Percentiles rank a stretch among this genome's conserved stretches.
These are phyloP conservation scores for Eptatretus burgeri DNA, from an alignment of 2,113 vertebrate species.

Conservation along the genomic window DNA sequence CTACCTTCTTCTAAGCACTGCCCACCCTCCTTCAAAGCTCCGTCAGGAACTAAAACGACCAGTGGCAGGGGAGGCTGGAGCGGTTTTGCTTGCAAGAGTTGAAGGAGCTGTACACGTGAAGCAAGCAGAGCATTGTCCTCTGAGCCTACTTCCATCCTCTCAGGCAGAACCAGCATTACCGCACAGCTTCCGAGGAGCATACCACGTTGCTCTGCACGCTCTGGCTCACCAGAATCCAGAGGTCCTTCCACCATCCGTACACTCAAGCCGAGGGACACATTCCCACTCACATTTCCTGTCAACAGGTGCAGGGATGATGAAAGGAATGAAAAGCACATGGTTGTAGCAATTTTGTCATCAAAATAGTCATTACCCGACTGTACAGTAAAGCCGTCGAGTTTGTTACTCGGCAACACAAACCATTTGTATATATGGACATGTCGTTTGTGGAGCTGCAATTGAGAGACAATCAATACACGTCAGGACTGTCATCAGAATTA, in stretches of 20 bases:
- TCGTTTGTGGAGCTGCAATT: no score
- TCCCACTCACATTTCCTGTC: no score
- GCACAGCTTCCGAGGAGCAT: not conserved
- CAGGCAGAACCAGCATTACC: constrained; percentile 1
- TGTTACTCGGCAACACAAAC: no score
- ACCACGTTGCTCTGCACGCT: constrained; percentile 3
- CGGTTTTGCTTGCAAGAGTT: not conserved
- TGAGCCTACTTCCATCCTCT: not conserved
- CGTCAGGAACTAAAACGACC: not conserved
- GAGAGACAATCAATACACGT: no score
- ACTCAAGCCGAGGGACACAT: not conserved
- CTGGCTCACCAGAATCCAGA: not conserved
- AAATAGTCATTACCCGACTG: no score
- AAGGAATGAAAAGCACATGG: no score
- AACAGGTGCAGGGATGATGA: no score
- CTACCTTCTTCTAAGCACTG: not conserved
- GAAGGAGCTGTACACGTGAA: not conserved
- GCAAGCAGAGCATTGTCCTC: not conserved
- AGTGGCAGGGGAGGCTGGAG: not conserved
- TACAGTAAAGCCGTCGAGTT: no score
- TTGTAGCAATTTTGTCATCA: no score
- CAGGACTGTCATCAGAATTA: no score
- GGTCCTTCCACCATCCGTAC: constrained; percentile 1
- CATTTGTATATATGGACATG: no score
- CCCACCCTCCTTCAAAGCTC: not conserved